phyloP scores from a whole-genome alignment of 2,113 vertebrate species.

The Vulpes lagopus region DNA sequence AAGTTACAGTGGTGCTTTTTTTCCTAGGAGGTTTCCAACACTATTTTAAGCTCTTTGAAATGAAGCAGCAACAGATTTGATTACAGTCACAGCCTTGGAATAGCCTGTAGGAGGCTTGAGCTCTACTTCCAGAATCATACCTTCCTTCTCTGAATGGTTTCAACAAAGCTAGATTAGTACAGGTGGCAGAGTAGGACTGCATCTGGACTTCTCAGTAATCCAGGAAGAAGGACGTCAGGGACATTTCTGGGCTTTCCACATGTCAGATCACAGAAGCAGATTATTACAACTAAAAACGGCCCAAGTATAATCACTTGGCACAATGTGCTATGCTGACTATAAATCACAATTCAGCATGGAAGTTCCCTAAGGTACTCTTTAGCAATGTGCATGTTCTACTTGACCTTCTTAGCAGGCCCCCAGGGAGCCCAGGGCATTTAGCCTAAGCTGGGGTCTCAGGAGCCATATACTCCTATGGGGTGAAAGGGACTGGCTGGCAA shows the following conservation, averaged over 20 bases:
- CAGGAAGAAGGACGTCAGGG: neutral
- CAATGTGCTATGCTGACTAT: slow-evolving; percentile 15
- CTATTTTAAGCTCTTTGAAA: slow-evolving; percentile 73
- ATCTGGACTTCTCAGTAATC: slow-evolving; percentile 31
- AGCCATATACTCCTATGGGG: neutral
- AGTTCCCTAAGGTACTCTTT: neutral
- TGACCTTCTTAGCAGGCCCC: neutral
- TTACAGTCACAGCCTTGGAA: slow-evolving; percentile 31
- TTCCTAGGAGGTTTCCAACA: slow-evolving; percentile 69
- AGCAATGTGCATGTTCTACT: neutral
- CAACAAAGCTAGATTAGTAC: slow-evolving; percentile 16
- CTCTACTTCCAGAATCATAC: slow-evolving; percentile 22
- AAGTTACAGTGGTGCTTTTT: slow-evolving; percentile 49
- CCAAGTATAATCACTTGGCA: slow-evolving; percentile 1
- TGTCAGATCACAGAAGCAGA: neutral
- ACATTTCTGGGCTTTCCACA: slow-evolving; percentile 30
- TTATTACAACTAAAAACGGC: neutral
- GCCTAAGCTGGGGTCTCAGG: neutral
- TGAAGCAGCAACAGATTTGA: slow-evolving; percentile 50
- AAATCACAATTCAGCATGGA: neutral
- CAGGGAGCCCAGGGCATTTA: neutral
- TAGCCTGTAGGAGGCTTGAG: slow-evolving; percentile 9
- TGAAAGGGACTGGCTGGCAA: neutral
- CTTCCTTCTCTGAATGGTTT: slow-evolving; percentile 42
- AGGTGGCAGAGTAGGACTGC: neutral